Percentiles rank a stretch among this genome's conserved stretches.
Conservation (phyloP, 1,140 invertebrate genomes). For the Thrips palmi region DNA sequence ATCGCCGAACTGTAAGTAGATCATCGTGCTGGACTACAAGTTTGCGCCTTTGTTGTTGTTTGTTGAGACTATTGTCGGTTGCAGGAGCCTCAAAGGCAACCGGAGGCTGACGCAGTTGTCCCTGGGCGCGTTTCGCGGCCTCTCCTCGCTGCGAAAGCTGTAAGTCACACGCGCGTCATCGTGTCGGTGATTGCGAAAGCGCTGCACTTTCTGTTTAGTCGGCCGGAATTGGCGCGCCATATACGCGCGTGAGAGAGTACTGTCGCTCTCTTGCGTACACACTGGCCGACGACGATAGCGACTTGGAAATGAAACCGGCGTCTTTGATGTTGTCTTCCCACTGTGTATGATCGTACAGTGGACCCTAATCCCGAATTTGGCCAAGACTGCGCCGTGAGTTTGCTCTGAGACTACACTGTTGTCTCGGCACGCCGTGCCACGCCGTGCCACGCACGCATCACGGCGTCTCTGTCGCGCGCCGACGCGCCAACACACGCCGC, state of each 20-base stretch:
- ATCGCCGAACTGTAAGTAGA: slow-evolving; percentile 43
- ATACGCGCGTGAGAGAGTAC: slow-evolving; percentile 19
- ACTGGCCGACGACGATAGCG: not conserved
- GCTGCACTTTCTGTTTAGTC: slow-evolving; percentile 7
- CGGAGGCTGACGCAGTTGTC: slow-evolving; percentile 34
- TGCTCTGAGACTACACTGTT: too few species aligned
- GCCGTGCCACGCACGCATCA: too few species aligned
- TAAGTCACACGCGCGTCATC: slow-evolving; percentile 25
- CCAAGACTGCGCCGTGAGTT: too few species aligned
- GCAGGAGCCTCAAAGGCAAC: slow-evolving; percentile 49
- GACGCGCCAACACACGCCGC: too few species aligned
- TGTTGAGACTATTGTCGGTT: slow-evolving; percentile 14
- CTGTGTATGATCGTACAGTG: not conserved
- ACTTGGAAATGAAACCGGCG: not conserved
- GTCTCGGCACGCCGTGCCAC: too few species aligned
- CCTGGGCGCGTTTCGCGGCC: slow-evolving; percentile 41
- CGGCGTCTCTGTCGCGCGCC: too few species aligned
- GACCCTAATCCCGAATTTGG: too few species aligned
- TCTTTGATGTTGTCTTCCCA: not conserved
- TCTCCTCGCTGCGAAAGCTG: slow-evolving; percentile 37
- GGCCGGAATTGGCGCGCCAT: slow-evolving; percentile 10
- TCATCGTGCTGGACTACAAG: not conserved
- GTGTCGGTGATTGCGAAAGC: not conserved
- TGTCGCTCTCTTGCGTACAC: slow-evolving; percentile 1
- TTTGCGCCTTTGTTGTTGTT: slow-evolving; percentile 8